Conservation (phyloP, 1,140 invertebrate species). For the Drosophila obscura region DNA sequence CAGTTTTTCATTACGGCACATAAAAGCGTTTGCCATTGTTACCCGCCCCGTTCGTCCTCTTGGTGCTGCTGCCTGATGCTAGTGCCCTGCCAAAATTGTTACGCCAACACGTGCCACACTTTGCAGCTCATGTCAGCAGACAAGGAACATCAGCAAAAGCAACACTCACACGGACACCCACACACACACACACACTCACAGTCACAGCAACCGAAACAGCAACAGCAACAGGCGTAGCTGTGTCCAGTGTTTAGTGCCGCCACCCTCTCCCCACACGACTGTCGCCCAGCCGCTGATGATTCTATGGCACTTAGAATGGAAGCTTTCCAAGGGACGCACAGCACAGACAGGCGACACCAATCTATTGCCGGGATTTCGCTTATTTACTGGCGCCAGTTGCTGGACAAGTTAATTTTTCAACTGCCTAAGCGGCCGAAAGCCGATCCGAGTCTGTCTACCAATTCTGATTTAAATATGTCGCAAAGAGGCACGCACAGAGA, state of each 20-base stretch:
- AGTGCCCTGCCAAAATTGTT: constrained; percentile 65
- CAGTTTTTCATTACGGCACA: constrained; percentile 82
- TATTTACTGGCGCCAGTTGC: constrained; percentile 68
- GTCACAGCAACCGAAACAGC: constrained; percentile 32
- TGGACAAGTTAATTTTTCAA: constrained; percentile 78
- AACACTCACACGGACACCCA: constrained; percentile 58
- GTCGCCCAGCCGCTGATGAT: constrained; percentile 40
- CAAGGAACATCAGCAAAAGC: constrained; percentile 22
- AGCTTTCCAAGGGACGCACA: constrained; percentile 37
- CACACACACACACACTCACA: constrained; percentile 51
- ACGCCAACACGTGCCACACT: constrained; percentile 79
- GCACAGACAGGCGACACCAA: neutral
- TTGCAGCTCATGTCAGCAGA: constrained; percentile 71
- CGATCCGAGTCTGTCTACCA: constrained; percentile 19
- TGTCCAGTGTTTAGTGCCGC: constrained; percentile 7
- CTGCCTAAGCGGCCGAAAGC: constrained; percentile 72
- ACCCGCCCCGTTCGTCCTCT: constrained; percentile 1
- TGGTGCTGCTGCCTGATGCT: constrained; percentile 17
- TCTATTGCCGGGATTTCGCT: constrained; percentile 3
- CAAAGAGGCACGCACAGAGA: constrained; percentile 32
- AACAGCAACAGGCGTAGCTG: too few species aligned
- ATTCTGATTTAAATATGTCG: constrained; percentile 77
- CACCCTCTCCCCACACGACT: constrained; percentile 11
- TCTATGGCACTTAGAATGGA: constrained; percentile 47
- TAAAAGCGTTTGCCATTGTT: constrained; percentile 68